These are phyloP conservation scores for Patella ulyssiponensis DNA, from an alignment of 2,888 invertebrate species.

Conservation along the genomic window DNA sequence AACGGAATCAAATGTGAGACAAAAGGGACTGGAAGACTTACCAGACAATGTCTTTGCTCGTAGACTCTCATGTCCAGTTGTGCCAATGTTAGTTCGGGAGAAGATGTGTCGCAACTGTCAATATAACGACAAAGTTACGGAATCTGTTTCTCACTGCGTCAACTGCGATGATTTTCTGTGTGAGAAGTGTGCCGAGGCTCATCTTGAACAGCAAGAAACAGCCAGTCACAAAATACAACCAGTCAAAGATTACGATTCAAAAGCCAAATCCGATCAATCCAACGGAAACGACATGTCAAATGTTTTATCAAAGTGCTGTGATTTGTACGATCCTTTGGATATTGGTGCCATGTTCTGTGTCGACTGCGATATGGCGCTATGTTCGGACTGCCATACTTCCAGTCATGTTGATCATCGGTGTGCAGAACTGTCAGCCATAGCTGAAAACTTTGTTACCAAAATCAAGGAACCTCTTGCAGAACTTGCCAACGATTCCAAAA, in stretches of 20 bases:
- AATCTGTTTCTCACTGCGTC: constrained; percentile 50
- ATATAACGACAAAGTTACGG: constrained; percentile 27
- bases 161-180: constrained; percentile 61
- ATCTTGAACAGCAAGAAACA: constrained; percentile 53
- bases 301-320: constrained; percentile 54
- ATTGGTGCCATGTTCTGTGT: constrained; percentile 60
- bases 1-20: constrained; percentile 42
- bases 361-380: constrained; percentile 58
- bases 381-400: constrained; percentile 55
- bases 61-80: constrained; percentile 47
- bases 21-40: constrained; percentile 37
- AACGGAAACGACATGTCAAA: constrained; percentile 30
- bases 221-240: constrained; percentile 50
- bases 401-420: constrained; percentile 56
- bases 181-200: constrained; percentile 46
- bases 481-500: constrained; percentile 46
- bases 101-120: constrained; percentile 38
- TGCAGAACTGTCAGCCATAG: constrained; percentile 59
- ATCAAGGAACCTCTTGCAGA: constrained; percentile 53
- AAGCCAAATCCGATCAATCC: constrained; percentile 36
- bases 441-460: constrained; percentile 60
- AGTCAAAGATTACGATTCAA: constrained; percentile 44
- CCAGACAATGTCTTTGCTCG: constrained; percentile 57
- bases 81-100: constrained; percentile 37
- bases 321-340: constrained; percentile 58